Percentiles rank a stretch among this genome's conserved stretches.
phyloP scores from a whole-genome alignment of 2,888 invertebrate genomes.

The Melanchra persicariae region DNA sequence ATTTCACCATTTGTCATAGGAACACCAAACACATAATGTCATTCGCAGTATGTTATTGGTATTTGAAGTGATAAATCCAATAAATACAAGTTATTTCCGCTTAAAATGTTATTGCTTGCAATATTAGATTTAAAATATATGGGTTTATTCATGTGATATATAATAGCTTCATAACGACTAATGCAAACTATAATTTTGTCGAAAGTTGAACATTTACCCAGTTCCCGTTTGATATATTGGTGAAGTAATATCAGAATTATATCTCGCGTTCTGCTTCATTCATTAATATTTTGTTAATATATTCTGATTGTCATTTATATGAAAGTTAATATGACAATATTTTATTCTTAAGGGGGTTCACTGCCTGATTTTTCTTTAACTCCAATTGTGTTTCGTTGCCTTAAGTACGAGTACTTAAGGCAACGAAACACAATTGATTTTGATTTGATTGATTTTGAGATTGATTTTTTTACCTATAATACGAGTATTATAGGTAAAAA shows the following conservation, averaged over 20 bases:
- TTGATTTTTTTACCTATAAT: no score
- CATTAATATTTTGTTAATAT: conserved; percentile 30
- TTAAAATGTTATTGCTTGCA: conserved; percentile 66
- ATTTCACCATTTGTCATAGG: conserved; percentile 43
- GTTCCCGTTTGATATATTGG: conserved; percentile 54
- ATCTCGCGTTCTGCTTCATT: conserved; percentile 27
- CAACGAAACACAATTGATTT: no score
- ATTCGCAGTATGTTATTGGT: conserved; percentile 53
- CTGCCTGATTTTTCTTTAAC: not conserved
- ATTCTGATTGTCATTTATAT: conserved; percentile 45
- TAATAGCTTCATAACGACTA: conserved; percentile 67
- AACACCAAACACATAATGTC: conserved; percentile 55
- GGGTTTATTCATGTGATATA: conserved; percentile 63
- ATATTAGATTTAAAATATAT: conserved; percentile 66
- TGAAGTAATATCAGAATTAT: conserved; percentile 50
- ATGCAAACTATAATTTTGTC: conserved; percentile 66
- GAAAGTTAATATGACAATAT: not conserved
- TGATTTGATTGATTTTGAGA: no score
- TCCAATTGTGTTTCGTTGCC: not conserved
- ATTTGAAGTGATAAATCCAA: conserved; percentile 59
- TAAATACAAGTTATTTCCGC: conserved; percentile 59
- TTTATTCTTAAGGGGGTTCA: not conserved
- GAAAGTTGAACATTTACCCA: conserved; percentile 63
- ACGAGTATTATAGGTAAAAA: no score
- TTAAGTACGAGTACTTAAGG: no score